Conservation (phyloP, 2,888 invertebrate species). For the Leptopilina myrica region DNA sequence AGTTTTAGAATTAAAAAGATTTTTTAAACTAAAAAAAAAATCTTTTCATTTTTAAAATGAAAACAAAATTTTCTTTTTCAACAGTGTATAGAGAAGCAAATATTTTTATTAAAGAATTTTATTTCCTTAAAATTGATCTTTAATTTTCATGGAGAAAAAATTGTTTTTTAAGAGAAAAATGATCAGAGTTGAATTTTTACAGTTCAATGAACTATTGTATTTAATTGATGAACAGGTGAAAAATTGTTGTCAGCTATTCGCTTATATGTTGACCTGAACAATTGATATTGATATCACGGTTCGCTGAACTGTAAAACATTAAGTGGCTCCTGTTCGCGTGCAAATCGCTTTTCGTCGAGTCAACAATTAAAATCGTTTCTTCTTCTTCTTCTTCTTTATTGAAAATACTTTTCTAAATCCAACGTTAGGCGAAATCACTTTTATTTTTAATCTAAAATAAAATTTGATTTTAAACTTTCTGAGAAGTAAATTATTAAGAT, state of each 20-base stretch:
- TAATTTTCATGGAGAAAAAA: too few species aligned
- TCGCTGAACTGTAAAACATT: constrained; percentile 58
- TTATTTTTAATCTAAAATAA: neutral
- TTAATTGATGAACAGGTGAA: constrained; percentile 52
- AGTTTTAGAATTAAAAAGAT: too few species aligned
- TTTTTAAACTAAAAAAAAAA: too few species aligned
- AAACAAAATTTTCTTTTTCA: too few species aligned
- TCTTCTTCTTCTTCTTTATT: neutral
- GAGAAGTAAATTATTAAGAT: too few species aligned
- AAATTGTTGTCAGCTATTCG: constrained; percentile 58
- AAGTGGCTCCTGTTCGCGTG: constrained; percentile 50
- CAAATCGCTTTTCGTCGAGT: constrained; percentile 53
- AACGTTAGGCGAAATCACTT: neutral
- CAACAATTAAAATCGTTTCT: constrained; percentile 49
- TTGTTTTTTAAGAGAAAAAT: neutral
- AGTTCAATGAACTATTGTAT: constrained; percentile 33
- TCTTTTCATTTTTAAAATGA: too few species aligned
- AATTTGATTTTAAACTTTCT: neutral
- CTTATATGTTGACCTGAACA: constrained; percentile 51
- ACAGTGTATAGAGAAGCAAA: too few species aligned
- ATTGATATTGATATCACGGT: constrained; percentile 56
- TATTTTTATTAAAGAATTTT: too few species aligned
- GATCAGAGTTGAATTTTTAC: constrained; percentile 15
- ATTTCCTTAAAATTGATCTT: too few species aligned
- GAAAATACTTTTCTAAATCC: neutral